These are phyloP conservation scores for Spilogale gracilis DNA, from an alignment of 2,113 vertebrate species.

Conservation along the genomic window DNA sequence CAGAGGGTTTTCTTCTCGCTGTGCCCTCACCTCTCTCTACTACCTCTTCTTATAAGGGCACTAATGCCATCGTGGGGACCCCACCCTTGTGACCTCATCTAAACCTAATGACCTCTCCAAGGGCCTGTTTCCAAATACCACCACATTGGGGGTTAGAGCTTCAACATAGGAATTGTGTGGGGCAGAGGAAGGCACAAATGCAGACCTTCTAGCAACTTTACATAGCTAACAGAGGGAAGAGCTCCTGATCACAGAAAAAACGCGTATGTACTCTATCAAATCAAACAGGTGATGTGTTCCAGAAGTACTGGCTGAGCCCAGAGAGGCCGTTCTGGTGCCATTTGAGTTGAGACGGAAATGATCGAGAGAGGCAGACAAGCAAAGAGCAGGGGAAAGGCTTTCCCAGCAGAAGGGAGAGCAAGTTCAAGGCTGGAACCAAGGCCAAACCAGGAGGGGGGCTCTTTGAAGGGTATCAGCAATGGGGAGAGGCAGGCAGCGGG, in stretches of 20 bases:
- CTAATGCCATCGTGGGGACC: neutral
- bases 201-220: neutral
- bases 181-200: no score
- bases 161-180: neutral
- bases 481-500: neutral
- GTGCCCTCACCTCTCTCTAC: neutral
- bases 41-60: neutral
- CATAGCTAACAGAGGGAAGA: neutral
- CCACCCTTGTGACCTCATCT: neutral
- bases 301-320: neutral
- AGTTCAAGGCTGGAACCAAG: neutral
- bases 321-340: neutral
- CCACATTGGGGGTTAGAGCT: neutral
- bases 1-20: neutral
- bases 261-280: neutral
- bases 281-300: neutral
- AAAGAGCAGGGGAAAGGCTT: neutral
- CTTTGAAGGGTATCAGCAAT: neutral
- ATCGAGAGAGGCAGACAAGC: neutral
- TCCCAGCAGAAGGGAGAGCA: neutral
- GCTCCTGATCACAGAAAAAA: neutral
- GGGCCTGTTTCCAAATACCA: neutral
- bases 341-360: neutral
- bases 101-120: neutral
- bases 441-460: neutral